These are phyloP conservation scores for Cecropterus lyciades DNA, from an alignment of 1,140 invertebrate genomes.

Conservation along the genomic window DNA sequence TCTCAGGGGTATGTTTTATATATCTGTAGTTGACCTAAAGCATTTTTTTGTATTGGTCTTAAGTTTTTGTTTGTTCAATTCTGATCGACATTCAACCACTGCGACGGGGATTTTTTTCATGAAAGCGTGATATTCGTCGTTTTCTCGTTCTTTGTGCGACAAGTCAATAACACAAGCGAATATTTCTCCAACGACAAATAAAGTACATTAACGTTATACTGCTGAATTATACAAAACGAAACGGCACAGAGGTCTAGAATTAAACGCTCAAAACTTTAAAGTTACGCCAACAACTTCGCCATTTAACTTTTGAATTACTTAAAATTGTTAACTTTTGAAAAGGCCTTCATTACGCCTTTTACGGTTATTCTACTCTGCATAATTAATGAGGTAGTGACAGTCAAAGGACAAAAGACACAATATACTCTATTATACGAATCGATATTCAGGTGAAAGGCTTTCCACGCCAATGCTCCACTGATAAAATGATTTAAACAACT, in stretches of 20 bases:
- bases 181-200: constrained; percentile 19
- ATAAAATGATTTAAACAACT: no score
- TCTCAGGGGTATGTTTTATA: no score
- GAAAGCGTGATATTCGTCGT: no score
- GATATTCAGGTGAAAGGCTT: background rate
- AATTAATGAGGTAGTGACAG: constrained; percentile 13
- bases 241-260: constrained; percentile 13
- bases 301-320: constrained; percentile 30
- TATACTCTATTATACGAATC: background rate
- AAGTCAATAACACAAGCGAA: background rate
- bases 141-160: background rate
- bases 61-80: no score
- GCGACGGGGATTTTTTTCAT: no score
- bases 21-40: no score
- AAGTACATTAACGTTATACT: constrained; percentile 26
- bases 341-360: constrained; percentile 29
- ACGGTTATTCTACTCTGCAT: constrained; percentile 16
- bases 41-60: no score
- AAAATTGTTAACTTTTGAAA: constrained; percentile 28
- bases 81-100: no score
- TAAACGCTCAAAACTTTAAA: constrained; percentile 19
- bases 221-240: constrained; percentile 17
- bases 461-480: no score
- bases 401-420: constrained; percentile 11
- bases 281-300: constrained; percentile 12